phyloP scores from a whole-genome alignment of 2,797 vertebrate genomes.

The Craterocephalus amniculus region DNA sequence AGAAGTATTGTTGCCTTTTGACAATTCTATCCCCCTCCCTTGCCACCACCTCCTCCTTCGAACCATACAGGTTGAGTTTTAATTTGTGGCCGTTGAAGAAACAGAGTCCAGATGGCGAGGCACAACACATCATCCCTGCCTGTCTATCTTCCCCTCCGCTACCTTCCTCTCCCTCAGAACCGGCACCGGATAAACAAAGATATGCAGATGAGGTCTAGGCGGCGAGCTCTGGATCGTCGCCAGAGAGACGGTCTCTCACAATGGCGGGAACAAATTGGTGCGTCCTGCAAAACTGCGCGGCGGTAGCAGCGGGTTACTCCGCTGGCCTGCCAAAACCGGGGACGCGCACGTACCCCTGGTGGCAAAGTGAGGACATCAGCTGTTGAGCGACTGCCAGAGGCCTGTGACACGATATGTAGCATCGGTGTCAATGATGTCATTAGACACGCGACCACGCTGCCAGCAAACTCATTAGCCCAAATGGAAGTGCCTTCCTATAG shows the following conservation, averaged over 20 bases:
- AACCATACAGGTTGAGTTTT: slow-evolving; percentile 97
- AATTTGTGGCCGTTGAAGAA: slow-evolving; percentile 93
- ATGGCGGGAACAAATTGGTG: slow-evolving; percentile 93
- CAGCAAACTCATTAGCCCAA: slow-evolving; percentile 76
- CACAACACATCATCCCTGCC: slow-evolving; percentile 61
- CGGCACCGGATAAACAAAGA: slow-evolving; percentile 94
- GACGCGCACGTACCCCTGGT: slow-evolving; percentile 54
- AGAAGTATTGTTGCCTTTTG: slow-evolving; percentile 99
- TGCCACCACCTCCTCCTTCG: not conserved
- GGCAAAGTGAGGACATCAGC: slow-evolving; percentile 75
- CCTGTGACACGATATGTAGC: slow-evolving; percentile 69
- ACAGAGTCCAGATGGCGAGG: slow-evolving; percentile 94
- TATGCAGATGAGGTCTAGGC: slow-evolving; percentile 92
- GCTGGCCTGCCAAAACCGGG: slow-evolving; percentile 85
- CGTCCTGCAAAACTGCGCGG: slow-evolving; percentile 89
- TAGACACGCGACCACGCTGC: slow-evolving; percentile 62
- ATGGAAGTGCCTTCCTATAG: slow-evolving; percentile 60
- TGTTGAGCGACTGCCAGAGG: slow-evolving; percentile 83
- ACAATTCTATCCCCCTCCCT: slow-evolving; percentile 81
- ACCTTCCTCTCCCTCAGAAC: slow-evolving; percentile 78
- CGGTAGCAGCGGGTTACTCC: slow-evolving; percentile 87
- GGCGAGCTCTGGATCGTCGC: slow-evolving; percentile 87
- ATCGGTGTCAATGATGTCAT: slow-evolving; percentile 76
- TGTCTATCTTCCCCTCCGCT: slow-evolving; percentile 54
- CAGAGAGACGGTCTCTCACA: slow-evolving; percentile 91